Evolutionary conservation across 2,797 vertebrate species (phyloP).

Genomic region (Coluber constrictor): DNA sequence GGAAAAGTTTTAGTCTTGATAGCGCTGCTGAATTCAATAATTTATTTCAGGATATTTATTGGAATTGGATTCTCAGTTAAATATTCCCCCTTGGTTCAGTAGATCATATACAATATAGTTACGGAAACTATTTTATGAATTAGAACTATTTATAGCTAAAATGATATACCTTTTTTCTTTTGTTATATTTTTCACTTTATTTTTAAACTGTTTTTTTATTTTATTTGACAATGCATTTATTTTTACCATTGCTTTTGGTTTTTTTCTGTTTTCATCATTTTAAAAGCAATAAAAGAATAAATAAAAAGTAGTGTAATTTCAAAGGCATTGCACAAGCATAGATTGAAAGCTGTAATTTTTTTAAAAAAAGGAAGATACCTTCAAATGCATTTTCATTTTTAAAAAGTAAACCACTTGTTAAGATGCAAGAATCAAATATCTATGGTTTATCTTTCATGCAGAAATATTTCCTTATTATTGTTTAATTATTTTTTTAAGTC

Average conservation of each 20-base stretch:
- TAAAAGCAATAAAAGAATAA: neutral
- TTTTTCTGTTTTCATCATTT: neutral
- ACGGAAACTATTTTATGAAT: neutral
- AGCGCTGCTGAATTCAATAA: neutral
- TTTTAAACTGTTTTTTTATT: neutral
- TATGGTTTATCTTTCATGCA: slow-evolving; percentile 26
- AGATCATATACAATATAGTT: neutral
- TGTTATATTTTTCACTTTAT: neutral
- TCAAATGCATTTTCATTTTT: slow-evolving; percentile 19
- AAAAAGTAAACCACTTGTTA: neutral
- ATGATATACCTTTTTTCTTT: neutral
- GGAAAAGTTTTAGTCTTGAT: neutral
- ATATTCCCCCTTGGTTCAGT: neutral
- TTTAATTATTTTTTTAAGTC: slow-evolving; percentile 43
- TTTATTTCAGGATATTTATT: neutral
- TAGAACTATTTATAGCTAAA: neutral
- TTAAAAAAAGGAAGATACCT: slow-evolving; percentile 9
- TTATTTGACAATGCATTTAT: neutral
- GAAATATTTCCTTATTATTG: slow-evolving; percentile 24
- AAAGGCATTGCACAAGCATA: neutral
- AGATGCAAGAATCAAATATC: slow-evolving; percentile 15
- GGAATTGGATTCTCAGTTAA: neutral
- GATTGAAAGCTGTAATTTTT: neutral
- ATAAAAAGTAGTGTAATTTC: neutral
- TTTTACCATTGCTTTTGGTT: neutral